Conservation (phyloP, 2,797 vertebrate genomes). For the Anguilla obscura region DNA sequence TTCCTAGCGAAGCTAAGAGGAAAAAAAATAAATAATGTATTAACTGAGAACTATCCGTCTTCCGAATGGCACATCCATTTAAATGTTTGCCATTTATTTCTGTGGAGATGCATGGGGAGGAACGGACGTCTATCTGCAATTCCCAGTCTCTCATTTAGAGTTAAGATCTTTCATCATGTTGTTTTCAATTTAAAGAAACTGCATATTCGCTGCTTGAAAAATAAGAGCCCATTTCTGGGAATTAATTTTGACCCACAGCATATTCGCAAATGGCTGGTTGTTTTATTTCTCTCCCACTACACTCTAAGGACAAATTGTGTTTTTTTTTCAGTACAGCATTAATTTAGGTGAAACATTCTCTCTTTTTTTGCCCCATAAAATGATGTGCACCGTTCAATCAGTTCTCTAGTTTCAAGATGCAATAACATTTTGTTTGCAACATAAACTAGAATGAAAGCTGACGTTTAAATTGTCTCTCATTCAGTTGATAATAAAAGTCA, state of each 20-base stretch:
- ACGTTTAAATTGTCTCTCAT: constrained; percentile 14
- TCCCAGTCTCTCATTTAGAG: constrained; percentile 43
- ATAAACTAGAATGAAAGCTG: constrained; percentile 24
- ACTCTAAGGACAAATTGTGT: constrained; percentile 55
- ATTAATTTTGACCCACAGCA: constrained; percentile 59
- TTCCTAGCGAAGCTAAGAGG: constrained; percentile 60
- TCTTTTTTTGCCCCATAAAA: constrained; percentile 62
- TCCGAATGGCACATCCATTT: constrained; percentile 71
- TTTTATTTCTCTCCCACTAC: constrained; percentile 47
- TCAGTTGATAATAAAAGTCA: constrained; percentile 40
- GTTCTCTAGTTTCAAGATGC: neutral
- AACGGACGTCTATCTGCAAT: constrained; percentile 36
- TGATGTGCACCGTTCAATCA: constrained; percentile 64
- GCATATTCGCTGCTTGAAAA: constrained; percentile 59
- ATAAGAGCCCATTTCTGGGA: constrained; percentile 56
- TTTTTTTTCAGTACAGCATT: constrained; percentile 60
- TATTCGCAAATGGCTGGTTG: constrained; percentile 48
- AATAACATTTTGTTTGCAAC: constrained; percentile 29
- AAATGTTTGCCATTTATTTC: constrained; percentile 68
- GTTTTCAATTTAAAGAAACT: constrained; percentile 63
- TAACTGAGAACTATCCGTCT: constrained; percentile 75
- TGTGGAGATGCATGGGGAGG: constrained; percentile 55
- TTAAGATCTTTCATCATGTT: constrained; percentile 65
- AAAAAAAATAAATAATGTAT: constrained; percentile 62
- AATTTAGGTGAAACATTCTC: constrained; percentile 51